Evolutionary conservation across 2,113 vertebrate genomes (phyloP), one percentile per base, ranked within the genome.

Genomic region (Acrocephalus arundinaceus): DNA sequence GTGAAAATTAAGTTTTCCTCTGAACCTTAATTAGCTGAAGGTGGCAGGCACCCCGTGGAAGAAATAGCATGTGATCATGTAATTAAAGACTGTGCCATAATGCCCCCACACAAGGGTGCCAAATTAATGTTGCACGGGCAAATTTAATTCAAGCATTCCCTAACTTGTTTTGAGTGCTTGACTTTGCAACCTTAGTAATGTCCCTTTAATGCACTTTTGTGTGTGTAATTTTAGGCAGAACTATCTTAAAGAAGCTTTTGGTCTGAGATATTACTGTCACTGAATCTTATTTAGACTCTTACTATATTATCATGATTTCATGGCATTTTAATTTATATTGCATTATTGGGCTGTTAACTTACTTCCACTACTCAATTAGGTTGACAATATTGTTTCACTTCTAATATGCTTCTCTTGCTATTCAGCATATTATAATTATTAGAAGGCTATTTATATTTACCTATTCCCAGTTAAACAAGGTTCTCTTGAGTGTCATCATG

Each of bases 281-380:
- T 86, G 90, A 94, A 95, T 96, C 94, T 94, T 96, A 96, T 92
- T 97, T 96, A 96, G 94, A 79, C 61, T 72, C n/a, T 85, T 89
- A 93, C 94, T 96, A 89, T 93, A 96, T 96, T 93, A 95, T 77
- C 87, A 73, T 96, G 80, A 95, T 97, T 97, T 97, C 94, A 93
- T 96, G 94, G 93, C 78, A 93, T 97, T 96, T 96, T 96, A 97
- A 97, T 96, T 97, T 96, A 96, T 97, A 97, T 92, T 95, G 48
- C 88, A 87, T 97, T 96, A 95, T 95, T 96, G 85, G 75, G 80
- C 94, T 91, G 90, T 96, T 97, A 97, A 96, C 91, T 94, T 84
- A 89, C 91, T 97, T 96, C 81, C 62, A 88, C 77, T 95, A 96
- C 93, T 96, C 95, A 96, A 94, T 97, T 97, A 97, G 72, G 86